These are phyloP conservation scores for Holothuria scabra DNA, from an alignment of 53 echinoderm and acorn worm species.

Conservation along the genomic window DNA sequence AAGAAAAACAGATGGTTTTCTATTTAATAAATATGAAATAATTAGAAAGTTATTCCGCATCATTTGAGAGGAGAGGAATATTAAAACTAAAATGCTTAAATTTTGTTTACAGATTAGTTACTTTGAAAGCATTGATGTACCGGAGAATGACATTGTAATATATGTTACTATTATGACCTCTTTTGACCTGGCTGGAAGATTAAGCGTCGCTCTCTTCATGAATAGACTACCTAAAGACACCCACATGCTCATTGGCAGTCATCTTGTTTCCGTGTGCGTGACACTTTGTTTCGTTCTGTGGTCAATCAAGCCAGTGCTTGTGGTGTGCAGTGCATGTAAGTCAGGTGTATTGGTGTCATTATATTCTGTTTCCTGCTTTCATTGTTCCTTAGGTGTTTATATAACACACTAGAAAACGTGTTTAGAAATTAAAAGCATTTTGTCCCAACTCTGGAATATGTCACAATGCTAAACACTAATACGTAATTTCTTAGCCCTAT, in stretches of 20 bases:
- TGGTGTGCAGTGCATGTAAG: slow-evolving; percentile 19
- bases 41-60: too few species aligned
- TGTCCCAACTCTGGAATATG: too few species aligned
- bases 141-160: slow-evolving; percentile 1
- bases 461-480: too few species aligned
- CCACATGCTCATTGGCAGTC: not conserved
- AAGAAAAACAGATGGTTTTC: too few species aligned
- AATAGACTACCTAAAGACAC: slow-evolving; percentile 9
- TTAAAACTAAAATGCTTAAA: too few species aligned
- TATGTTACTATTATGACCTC: slow-evolving; percentile 22
- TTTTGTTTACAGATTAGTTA: slow-evolving; percentile 23
- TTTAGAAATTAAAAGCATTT: too few species aligned
- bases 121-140: slow-evolving; percentile 13
- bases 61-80: too few species aligned
- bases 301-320: not conserved
- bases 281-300: not conserved
- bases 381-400: too few species aligned
- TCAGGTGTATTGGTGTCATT: not conserved
- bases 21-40: too few species aligned
- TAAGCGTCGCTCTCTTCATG: not conserved
- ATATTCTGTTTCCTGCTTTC: too few species aligned
- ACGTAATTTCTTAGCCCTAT: too few species aligned
- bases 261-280: not conserved
- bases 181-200: not conserved
- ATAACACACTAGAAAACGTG: too few species aligned